phyloP scores from a whole-genome alignment of 2,113 vertebrate genomes.

The Cebus imitator region DNA sequence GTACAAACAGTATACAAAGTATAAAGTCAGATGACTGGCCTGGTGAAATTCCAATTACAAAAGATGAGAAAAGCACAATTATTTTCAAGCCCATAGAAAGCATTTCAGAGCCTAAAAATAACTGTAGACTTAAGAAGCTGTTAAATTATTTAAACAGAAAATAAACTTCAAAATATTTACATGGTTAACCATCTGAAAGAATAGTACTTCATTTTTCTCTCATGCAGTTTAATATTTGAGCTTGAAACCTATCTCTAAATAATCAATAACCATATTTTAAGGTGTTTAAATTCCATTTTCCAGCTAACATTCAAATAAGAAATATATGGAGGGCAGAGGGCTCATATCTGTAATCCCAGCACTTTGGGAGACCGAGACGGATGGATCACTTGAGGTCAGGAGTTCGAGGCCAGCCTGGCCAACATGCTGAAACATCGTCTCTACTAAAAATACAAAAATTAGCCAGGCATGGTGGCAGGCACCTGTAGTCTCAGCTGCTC shows the following conservation, averaged over 20 bases:
- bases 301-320: background rate
- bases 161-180: background rate
- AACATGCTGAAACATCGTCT: no score
- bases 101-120: background rate
- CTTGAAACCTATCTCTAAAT: background rate
- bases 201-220: background rate
- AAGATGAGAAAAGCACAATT: background rate
- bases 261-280: background rate
- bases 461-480: no score
- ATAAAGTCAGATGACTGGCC: background rate
- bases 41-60: background rate
- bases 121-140: background rate
- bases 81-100: background rate
- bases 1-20: background rate
- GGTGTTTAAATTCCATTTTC: slow-evolving; percentile 4
- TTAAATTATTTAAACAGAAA: background rate
- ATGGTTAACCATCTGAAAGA: background rate
- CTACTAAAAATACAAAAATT: no score
- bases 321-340: background rate
- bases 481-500: no score
- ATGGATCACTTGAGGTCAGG: no score
- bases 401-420: no score
- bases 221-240: background rate
- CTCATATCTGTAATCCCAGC: no score
- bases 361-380: no score